Base-by-base conservation (phyloP, 2,797 vertebrate genomes). In the Danio kyathit region DNA sequence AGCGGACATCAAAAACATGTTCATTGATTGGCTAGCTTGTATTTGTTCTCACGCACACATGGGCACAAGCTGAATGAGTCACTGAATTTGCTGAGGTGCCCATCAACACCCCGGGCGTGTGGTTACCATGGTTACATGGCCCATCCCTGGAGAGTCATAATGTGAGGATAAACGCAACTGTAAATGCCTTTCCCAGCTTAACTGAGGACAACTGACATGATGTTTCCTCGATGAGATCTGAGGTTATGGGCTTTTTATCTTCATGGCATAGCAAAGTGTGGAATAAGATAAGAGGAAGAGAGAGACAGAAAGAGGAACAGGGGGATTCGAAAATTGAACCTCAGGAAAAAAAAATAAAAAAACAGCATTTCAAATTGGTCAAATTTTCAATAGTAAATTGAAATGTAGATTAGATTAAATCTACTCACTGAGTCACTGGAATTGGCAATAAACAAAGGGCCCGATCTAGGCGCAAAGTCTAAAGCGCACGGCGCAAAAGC, bases 101-200 rank as follows among this genome's bases (percentile, higher is more conserved):
- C 78, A 85, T 81, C 79, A 73, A 56, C 78, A 70, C 88, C 89
- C 87, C 87, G 88, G 90, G 91, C 88, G 89, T 92, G 82, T 81
- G 85, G 92, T 88, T 93, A 87, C 89, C 90, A 90, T 92, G 88
- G 90, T 86, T 93, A 94, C 92, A 74, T 82, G 89, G 88, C 81
- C 81, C 82, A 84, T 91, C 89, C 88, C 82, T 77, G 86, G 86
- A 93, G 92, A 94, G 89, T 93, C 91, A 91, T 91, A 87, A 89
- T 89, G 92, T 89, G 86, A 86, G 84, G 40, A 79, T 41, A 13
- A 54, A 71, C 49, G 43, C 40, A 73, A 57, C 70, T 57, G 40
- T 40, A 70, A n/a, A 40, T 52, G 63, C 41, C 40, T 64, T 43
- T 17, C 9, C 61, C 61, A 17, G 40, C 9, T 64, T 6, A n/a